Base-by-base conservation (phyloP, 92 coral and sea anemone species). In the Paramuricea clavata region DNA sequence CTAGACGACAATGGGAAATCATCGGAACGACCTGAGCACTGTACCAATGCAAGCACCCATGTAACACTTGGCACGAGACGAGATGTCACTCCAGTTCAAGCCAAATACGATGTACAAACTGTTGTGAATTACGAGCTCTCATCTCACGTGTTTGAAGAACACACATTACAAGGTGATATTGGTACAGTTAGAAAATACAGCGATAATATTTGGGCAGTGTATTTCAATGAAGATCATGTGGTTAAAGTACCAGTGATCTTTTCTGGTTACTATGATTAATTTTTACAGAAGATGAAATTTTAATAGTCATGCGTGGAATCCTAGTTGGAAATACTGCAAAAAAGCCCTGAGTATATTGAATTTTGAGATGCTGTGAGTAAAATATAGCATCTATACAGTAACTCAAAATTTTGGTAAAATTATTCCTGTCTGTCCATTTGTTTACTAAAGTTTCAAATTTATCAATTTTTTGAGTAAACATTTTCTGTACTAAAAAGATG, bases 21-120 rank as follows among this genome's bases (percentile, higher is more conserved):
- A 1, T 15, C 77, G 11, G 49, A 65, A 49, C 36, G 44, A 64
- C 92, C 89, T 68, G 61, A 78, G 16, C 12, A 78, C 33, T 85
- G 92, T n/a, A 28, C 52, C 9, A 73, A 85, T 69, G 92, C 80
- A 9, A 85, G 80, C 49, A 84, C 86, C 16, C 92, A 89, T 28
- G 41, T 85, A 31, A 89, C 92, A 1, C 81, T 89, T 70, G 87
- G 89, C 56, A n/a, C 50, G 5, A 54, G 42, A 42, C 72, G 31
- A 59, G 87, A 72, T 49, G 15, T 64, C 19, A 71, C 31, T 30
- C 77, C 92, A 23, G 87, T 89, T 12, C 92, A 89, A 79, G 92
- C 89, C 39, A 83, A 80, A 26, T 27, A 71, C 59, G 92, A 89
- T 59, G 47, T 85, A 22, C 33, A 69, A 57, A 74, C 39, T 32